A percentile compares a stretch with the other conserved stretches of the same genome.
These are phyloP conservation scores for Acheta domesticus DNA, from an alignment of 2,888 invertebrate species.

Conservation along the genomic window DNA sequence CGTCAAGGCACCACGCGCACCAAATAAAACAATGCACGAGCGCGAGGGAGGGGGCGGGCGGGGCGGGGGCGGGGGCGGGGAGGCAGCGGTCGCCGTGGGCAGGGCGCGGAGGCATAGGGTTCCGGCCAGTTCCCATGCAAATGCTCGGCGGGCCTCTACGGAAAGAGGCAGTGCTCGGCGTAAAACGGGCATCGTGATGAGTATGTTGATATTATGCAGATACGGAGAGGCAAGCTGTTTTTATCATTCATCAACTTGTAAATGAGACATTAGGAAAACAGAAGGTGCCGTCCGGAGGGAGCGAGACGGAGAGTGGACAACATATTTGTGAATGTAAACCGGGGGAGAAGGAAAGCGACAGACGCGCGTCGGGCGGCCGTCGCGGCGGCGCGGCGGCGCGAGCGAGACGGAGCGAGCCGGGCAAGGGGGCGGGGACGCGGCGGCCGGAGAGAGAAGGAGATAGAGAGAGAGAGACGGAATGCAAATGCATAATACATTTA, in stretches of 20 bases:
- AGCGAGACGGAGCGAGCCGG: neutral
- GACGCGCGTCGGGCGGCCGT: neutral
- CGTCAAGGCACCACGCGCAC: neutral
- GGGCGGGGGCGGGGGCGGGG: no score
- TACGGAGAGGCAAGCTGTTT: conserved; percentile 24
- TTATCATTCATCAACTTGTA: conserved; percentile 32
- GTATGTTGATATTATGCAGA: conserved; percentile 27
- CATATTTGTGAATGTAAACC: conserved; percentile 19
- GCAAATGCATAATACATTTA: conserved; percentile 18
- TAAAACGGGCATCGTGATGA: conserved; percentile 1
- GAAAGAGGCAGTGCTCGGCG: neutral
- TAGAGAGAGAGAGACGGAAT: conserved; percentile 20
- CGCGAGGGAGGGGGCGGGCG: no score
- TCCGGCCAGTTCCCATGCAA: no score
- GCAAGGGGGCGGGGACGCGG: neutral
- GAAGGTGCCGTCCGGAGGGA: conserved; percentile 4
- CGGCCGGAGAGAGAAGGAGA: neutral
- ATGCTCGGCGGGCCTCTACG: no score
- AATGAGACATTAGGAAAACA: conserved; percentile 28
- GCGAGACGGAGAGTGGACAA: neutral
- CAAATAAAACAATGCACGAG: neutral
- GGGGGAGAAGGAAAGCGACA: conserved; percentile 18
- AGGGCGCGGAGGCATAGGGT: no score
- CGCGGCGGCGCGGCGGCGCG: no score
- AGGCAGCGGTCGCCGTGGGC: no score